Conservation (phyloP, 2,888 invertebrate species). For the Drosophila nr. perissopoda region DNA sequence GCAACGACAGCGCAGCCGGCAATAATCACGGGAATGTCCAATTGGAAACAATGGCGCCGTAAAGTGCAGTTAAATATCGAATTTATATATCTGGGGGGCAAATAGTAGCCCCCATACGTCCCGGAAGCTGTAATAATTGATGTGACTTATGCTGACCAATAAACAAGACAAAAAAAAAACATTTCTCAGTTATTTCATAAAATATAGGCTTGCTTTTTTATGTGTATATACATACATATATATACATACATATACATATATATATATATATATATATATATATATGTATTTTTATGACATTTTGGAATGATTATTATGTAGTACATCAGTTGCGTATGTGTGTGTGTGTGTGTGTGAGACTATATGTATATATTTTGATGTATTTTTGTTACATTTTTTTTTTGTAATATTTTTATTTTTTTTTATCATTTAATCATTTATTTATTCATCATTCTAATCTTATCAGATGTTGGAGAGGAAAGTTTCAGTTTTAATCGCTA, state of each 20-base stretch:
- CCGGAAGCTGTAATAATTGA: not conserved
- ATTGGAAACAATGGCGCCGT: constrained; percentile 14
- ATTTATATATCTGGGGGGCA: not conserved
- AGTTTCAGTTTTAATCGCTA: constrained; percentile 74
- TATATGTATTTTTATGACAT: constrained; percentile 61
- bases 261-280: constrained; percentile 24
- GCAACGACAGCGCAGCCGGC: constrained; percentile 8
- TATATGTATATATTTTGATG: constrained; percentile 26
- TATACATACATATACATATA: not conserved
- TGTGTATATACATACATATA: constrained; percentile 19
- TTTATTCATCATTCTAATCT: constrained; percentile 36
- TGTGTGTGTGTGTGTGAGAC: constrained; percentile 19
- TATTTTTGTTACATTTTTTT: constrained; percentile 19
- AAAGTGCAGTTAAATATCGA: not conserved
- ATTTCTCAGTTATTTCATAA: constrained; percentile 52
- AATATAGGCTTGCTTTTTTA: constrained; percentile 49
- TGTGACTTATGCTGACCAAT: constrained; percentile 2
- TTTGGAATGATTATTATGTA: constrained; percentile 78
- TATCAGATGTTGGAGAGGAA: constrained; percentile 60
- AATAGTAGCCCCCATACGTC: not conserved
- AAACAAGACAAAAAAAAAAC: constrained; percentile 13
- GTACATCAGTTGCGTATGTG: constrained; percentile 57
- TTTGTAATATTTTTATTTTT: constrained; percentile 7
- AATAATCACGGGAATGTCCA: constrained; percentile 24
- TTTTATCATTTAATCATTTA: constrained; percentile 3